Base-by-base conservation (phyloP, 2,888 invertebrate species). In the Cephalotes varians region DNA sequence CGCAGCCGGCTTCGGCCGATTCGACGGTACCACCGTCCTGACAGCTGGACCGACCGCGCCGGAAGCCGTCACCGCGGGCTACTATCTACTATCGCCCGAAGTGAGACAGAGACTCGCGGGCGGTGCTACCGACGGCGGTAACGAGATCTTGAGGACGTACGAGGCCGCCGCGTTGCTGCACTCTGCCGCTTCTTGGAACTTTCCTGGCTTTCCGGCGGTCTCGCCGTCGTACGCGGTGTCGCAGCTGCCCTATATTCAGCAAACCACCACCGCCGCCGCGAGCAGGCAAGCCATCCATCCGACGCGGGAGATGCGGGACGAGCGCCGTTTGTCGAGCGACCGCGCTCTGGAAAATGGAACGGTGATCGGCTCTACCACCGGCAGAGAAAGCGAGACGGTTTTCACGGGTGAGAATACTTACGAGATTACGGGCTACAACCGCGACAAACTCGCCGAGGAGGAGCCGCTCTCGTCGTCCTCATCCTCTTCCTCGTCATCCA, bases 1-100 rank as follows among this genome's bases (percentile, higher is more conserved):
- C n/a, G 92, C 94, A n/a, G 85, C 94, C 95, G 79, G 92, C 95
- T 86, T 94, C 95, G 87, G 86, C 86, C 25, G 83, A 72, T 44
- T 84, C 89, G 67, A 82, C 87, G 64, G 77, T n/a, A 4, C 77
- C 12, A 21, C 77, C 21, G 71, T 69, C 4, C 18, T 77, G n/a
- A 34, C 72, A 2, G 82, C 49, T 51, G 87, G 40, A 83, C 89
- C 95, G 94, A 87, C 95, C 94, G 72, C 94, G 9, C 86, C 95
- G 10, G 95, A 96, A 44, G 95, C 94, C 86, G 47, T 87, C 86
- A 86, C 92, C 86, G 77, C 77, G 18, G 85, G 92, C 74, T 93
- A 94, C 91, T 95, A 92, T 95, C 95, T 93, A 2, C 84, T 94
- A 7, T 92, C 93, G 47, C 90, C 93, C 15, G 92, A 93, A 83